phyloP scores from a whole-genome alignment of 2,113 vertebrate genomes.

The Uropsilus gracilis region DNA sequence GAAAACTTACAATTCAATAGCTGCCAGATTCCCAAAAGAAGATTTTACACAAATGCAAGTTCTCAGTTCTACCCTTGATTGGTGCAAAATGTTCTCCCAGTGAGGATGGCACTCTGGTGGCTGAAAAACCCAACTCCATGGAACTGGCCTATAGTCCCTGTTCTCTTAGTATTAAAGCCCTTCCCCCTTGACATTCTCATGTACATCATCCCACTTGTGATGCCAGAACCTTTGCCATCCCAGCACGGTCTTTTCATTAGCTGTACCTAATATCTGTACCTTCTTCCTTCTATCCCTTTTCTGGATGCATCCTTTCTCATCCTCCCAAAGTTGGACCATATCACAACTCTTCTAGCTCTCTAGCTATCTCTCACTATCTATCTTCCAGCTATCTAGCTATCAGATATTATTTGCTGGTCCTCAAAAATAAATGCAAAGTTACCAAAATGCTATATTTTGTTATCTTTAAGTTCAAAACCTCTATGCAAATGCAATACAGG shows the following conservation, averaged over 20 bases:
- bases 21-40: neutral
- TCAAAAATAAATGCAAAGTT: neutral
- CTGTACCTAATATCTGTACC: neutral
- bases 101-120: neutral
- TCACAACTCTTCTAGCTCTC: neutral
- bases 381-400: neutral
- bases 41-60: neutral
- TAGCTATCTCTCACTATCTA: neutral
- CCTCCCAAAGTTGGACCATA: neutral
- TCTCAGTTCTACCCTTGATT: neutral
- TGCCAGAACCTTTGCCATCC: neutral
- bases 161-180: neutral
- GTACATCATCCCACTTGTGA: too few relatives aligned
- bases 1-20: fast-evolving
- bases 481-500: neutral
- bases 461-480: neutral
- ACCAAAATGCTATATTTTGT: neutral
- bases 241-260: neutral
- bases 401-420: neutral
- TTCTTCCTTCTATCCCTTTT: neutral
- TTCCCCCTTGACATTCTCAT: neutral
- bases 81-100: neutral
- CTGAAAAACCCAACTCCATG: neutral
- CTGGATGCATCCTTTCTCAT: neutral
- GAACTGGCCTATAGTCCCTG: fast-evolving